Conservation (phyloP, 35 echinoderm and acorn worm species). For the Anneissia japonica region DNA sequence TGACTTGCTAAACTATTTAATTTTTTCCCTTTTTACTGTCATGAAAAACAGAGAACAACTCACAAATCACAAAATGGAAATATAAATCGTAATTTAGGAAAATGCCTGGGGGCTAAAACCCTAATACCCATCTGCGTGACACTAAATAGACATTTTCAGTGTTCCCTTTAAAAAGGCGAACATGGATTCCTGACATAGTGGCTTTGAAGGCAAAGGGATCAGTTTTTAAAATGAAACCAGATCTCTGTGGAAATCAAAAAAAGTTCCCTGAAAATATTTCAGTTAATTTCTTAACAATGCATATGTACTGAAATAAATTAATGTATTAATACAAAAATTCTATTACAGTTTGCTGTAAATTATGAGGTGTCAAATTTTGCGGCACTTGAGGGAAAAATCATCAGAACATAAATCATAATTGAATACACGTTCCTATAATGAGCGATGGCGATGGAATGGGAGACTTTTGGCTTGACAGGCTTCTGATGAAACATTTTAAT, state of each 20-base stretch:
- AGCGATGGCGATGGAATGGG: background rate
- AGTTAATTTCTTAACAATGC: background rate
- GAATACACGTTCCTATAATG: background rate
- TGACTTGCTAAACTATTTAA: background rate
- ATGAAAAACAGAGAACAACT: background rate
- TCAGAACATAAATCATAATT: background rate
- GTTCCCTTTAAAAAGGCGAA: background rate
- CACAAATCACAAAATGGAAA: background rate
- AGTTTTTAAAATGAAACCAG: background rate
- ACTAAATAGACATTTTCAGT: background rate
- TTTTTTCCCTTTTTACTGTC: background rate
- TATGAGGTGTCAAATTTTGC: background rate
- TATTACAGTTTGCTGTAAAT: background rate
- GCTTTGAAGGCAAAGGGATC: no score
- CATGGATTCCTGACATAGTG: background rate
- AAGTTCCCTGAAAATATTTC: background rate
- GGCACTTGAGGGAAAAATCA: background rate
- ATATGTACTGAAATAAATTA: background rate
- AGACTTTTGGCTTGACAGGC: background rate
- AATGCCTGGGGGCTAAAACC: background rate
- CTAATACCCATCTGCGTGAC: background rate
- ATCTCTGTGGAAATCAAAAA: background rate
- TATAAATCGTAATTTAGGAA: background rate
- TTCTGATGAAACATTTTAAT: background rate
- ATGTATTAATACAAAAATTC: background rate